Evolutionary conservation across 2,113 vertebrate species (phyloP), one percentile per base, ranked within the genome.

Genomic region (Puntigrus tetrazona): DNA sequence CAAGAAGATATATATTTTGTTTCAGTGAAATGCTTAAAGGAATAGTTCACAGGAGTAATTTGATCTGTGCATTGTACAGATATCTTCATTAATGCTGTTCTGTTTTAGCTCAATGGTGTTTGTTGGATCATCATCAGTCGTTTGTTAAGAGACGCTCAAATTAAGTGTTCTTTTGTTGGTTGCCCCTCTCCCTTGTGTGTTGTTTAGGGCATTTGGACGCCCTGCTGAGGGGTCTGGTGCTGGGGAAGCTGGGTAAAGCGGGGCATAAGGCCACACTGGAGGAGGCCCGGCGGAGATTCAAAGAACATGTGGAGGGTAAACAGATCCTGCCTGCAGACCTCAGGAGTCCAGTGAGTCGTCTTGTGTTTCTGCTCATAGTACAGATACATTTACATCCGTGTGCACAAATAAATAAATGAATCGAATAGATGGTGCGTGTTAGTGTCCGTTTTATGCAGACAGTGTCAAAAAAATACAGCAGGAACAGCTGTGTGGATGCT

Each of bases 191-290:
- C 59, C 11, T 2, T 67, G 13, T 70, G 3, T 75, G 2, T 69
- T 36, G 27, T 52, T 36, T 57, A 99, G 98, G 98, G 83, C 98
- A 99, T 84, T 91, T 99, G 22, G 98, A 97, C 27, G 97, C 97
- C 29, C 94, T 99, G 63, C 88, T 99, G 73, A 94, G 98, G 86
- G 94, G 97, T 18, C 93, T 99, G 90, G 97, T 99, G 14, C 88
- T 99, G 87, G 98, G 97, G 7, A 99, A 98, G 86, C 93, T 99
- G 77, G 98, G 98, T 0, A 99, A 99, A 89, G 96, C 98, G 0
- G 98, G 98, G 83, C 97, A 99, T 93, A 97, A 96, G 89, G 95
- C 96, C 74, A 99, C 98, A 0, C 72, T 99, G 91, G 98, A 99
- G 79, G 98, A 99, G 94, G 98, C 98, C 5, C 92, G 97, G 5